phyloP scores from a whole-genome alignment of 2,888 invertebrate species.

The Boloria selene region DNA sequence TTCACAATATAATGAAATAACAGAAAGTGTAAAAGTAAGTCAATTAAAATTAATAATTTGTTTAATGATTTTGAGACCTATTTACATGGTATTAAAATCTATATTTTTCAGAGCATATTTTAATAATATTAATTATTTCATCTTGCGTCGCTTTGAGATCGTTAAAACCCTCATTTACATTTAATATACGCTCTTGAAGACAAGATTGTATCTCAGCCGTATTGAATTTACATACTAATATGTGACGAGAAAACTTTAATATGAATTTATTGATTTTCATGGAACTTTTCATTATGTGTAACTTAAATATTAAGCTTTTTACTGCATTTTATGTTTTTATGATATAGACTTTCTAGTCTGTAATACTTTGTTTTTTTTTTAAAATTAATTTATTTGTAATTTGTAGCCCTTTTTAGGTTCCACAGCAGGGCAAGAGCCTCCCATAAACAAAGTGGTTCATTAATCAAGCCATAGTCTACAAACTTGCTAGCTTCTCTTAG shows the following conservation, averaged over 20 bases:
- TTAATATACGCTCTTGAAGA: slow-evolving; percentile 16
- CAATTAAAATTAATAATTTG: too few relatives aligned
- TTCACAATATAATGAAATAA: neutral
- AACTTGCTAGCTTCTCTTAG: too few relatives aligned
- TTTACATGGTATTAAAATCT: neutral
- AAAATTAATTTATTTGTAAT: too few relatives aligned
- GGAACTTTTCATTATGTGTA: neutral
- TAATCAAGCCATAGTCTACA: too few relatives aligned
- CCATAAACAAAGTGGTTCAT: too few relatives aligned
- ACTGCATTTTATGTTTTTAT: too few relatives aligned
- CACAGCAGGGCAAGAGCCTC: too few relatives aligned
- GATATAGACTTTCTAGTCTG: too few relatives aligned
- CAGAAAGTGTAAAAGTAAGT: neutral
- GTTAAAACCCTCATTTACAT: slow-evolving; percentile 37
- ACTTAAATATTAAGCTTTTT: too few relatives aligned
- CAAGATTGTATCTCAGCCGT: slow-evolving; percentile 3
- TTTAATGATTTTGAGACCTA: neutral
- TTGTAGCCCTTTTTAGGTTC: too few relatives aligned
- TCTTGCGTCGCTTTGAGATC: slow-evolving; percentile 20
- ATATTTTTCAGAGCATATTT: neutral
- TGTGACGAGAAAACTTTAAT: neutral
- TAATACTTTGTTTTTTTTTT: too few relatives aligned
- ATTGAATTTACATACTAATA: slow-evolving; percentile 12
- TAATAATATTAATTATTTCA: slow-evolving; percentile 35
- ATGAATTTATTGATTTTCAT: neutral